These are phyloP conservation scores for Drepanosiphum platanoidis DNA, from an alignment of 2,888 invertebrate species.

Conservation along the genomic window DNA sequence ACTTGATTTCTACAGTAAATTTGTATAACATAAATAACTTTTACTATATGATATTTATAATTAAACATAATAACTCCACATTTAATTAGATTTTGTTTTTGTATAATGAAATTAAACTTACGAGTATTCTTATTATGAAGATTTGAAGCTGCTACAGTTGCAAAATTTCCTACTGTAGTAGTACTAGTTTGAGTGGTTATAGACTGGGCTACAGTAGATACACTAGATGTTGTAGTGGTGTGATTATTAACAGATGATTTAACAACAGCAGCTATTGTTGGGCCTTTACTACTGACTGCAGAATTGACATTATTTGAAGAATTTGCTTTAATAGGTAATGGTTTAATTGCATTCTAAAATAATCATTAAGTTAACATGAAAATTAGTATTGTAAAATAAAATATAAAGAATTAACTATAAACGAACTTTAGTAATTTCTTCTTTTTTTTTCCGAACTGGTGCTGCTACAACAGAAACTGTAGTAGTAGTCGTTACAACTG, in stretches of 20 bases:
- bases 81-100: neutral
- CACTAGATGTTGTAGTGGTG: constrained; percentile 59
- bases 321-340: constrained; percentile 78
- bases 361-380: constrained; percentile 19
- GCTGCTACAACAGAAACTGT: constrained; percentile 48
- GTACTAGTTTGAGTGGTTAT: constrained; percentile 56
- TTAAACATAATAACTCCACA: neutral
- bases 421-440: constrained; percentile 46
- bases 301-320: constrained; percentile 67
- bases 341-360: constrained; percentile 80
- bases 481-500: constrained; percentile 61
- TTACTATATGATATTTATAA: neutral
- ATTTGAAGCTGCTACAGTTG: constrained; percentile 73
- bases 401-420: neutral
- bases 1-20: neutral
- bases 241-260: constrained; percentile 60
- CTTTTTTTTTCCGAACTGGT: constrained; percentile 52
- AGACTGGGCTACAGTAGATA: constrained; percentile 60
- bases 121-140: constrained; percentile 64
- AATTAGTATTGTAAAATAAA: neutral
- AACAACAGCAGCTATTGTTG: constrained; percentile 63
- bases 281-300: constrained; percentile 64
- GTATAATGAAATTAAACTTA: constrained; percentile 24
- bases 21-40: neutral
- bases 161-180: constrained; percentile 71